These are phyloP conservation scores for Conops quadrifasciatus DNA, from an alignment of 2,888 invertebrate species.

Conservation along the genomic window DNA sequence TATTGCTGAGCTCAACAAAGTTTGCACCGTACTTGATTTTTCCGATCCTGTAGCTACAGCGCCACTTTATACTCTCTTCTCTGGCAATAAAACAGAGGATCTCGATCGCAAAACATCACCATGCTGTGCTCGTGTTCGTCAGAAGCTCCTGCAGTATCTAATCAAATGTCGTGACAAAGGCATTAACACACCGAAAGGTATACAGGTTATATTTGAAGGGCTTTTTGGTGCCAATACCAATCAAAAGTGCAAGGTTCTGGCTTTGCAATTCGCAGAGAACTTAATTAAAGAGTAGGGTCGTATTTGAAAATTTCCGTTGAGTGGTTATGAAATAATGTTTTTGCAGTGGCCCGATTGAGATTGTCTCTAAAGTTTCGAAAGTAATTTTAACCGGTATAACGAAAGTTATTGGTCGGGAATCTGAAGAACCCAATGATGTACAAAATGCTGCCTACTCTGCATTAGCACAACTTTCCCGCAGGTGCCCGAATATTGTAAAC, in stretches of 20 bases:
- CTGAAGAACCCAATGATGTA: constrained; percentile 62
- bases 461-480: constrained; percentile 67
- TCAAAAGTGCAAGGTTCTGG: constrained; percentile 80
- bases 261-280: constrained; percentile 82
- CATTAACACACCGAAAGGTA: constrained; percentile 80
- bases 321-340: constrained; percentile 1
- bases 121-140: constrained; percentile 82
- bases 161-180: constrained; percentile 76
- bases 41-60: constrained; percentile 73
- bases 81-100: constrained; percentile 66
- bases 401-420: constrained; percentile 61
- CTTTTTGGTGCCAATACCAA: constrained; percentile 86
- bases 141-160: constrained; percentile 86
- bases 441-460: constrained; percentile 67
- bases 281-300: constrained; percentile 80
- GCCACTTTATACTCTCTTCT: constrained; percentile 81
- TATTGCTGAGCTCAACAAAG: constrained; percentile 83
- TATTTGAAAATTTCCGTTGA: not conserved
- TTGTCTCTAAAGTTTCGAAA: constrained; percentile 62
- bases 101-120: constrained; percentile 79
- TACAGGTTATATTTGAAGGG: constrained; percentile 90
- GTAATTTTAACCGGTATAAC: constrained; percentile 62
- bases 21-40: constrained; percentile 79
- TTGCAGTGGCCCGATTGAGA: constrained; percentile 57
- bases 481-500: constrained; percentile 70